Percentiles rank a stretch among this genome's conserved stretches.
Conservation (phyloP, 2,797 vertebrate species). For the Podarcis lilfordi region DNA sequence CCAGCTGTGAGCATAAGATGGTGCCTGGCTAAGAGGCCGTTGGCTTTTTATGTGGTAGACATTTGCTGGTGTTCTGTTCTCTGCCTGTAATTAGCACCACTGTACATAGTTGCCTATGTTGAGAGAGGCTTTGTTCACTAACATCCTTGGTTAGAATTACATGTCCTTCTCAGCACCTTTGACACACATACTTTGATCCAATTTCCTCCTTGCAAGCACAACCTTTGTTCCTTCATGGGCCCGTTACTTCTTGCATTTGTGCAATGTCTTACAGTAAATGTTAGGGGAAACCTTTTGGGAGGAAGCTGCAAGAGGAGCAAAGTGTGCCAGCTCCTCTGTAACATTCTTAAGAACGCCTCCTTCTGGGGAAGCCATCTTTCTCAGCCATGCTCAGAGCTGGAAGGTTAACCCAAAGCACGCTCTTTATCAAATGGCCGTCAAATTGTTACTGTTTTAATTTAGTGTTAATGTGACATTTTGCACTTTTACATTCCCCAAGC, state of each 20-base stretch:
- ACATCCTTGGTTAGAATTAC: slow-evolving; percentile 27
- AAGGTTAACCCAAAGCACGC: neutral
- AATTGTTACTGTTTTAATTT: neutral
- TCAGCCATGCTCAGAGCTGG: neutral
- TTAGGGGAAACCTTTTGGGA: neutral
- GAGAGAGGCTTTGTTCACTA: slow-evolving; percentile 7
- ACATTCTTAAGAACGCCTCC: neutral
- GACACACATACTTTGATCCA: slow-evolving; percentile 1
- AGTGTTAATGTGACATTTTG: neutral
- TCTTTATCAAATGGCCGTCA: neutral
- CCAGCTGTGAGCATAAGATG: neutral
- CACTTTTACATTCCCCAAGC: neutral
- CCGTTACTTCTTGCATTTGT: neutral
- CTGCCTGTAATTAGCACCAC: slow-evolving; percentile 9
- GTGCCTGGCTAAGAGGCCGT: neutral
- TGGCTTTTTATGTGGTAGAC: neutral
- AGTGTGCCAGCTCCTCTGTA: neutral
- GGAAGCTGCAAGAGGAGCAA: neutral
- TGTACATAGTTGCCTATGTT: neutral
- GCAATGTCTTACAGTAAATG: neutral
- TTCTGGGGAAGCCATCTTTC: neutral
- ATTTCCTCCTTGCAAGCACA: neutral
- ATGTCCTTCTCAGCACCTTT: slow-evolving; percentile 17
- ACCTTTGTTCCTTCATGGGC: slow-evolving; percentile 8
- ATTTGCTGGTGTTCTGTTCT: neutral